Base-by-base conservation (phyloP, 2,797 vertebrate genomes). In the Scomberomorus guttatus region DNA sequence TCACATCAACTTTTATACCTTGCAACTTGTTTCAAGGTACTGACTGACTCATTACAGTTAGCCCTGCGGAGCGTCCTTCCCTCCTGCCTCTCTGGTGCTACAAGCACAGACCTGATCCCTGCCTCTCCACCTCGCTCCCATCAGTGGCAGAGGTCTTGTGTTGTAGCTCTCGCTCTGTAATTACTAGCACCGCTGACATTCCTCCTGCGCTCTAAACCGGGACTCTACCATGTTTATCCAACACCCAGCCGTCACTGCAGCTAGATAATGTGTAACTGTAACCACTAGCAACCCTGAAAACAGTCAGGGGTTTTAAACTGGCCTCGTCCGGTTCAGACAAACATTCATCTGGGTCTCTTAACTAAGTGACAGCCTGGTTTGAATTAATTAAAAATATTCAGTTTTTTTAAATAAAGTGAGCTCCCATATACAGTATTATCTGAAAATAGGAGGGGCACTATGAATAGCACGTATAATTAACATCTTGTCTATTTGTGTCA, bases 171-270 rank as follows among this genome's bases (percentile, higher is more conserved):
- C 17, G 63, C 90, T 92, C 90, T 94, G 93, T 95, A 94, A 95
- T 95, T 94, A 94, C 79, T 79, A 69, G 77, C 70, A 48, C 81
- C 22, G 0, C 90, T 80, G 82, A 91, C 94, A 95, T 95, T 95
- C 94, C 91, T 95, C 54, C 78, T 77, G 75, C 88, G 87, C 90
- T 83, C 79, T 86, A 92, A 89, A 93, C 84, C 85, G 73, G 72
- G 85, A 75, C 86, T 87, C 46, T 83, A 57, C 77, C n/a, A 15
- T 93, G 90, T 95, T 94, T 93, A 92, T 92, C 90, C 90, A 92
- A 93, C 94, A 94, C 87, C 84, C 84, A 22, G 82, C 84, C 72
- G 39, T 75, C 79, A 73, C 85, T 82, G 85, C 69, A 78, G 87
- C 87, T 62, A 76, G 90, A 90, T 91, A 89, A 92, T 91, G 83